phyloP scores from a whole-genome alignment of 1,140 invertebrate species.

The Streblospio benedicti region DNA sequence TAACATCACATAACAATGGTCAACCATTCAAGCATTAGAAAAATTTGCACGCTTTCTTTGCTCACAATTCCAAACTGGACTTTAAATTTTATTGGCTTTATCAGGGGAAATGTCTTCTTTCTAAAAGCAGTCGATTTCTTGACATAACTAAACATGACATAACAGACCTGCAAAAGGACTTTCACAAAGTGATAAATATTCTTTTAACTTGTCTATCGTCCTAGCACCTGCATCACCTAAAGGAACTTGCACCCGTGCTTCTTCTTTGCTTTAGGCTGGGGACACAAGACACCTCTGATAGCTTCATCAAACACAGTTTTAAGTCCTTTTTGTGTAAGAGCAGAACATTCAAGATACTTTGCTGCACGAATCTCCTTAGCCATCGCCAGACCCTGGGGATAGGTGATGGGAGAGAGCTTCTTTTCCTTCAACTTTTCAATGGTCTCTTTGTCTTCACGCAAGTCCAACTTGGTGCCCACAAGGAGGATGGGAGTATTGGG shows the following conservation, averaged over 20 bases:
- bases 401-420: slow-evolving; percentile 92
- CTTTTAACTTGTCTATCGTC: no score
- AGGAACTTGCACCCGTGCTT: slow-evolving; percentile 5
- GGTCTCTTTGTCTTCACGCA: slow-evolving; percentile 95
- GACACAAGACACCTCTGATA: slow-evolving; percentile 51
- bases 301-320: slow-evolving; percentile 53
- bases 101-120: no score
- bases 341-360: slow-evolving; percentile 48
- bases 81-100: no score
- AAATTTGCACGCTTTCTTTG: no score
- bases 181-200: no score
- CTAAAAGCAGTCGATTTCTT: no score
- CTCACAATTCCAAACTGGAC: no score
- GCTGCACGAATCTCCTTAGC: slow-evolving; percentile 85
- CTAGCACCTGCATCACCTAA: no score
- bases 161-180: no score
- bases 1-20: no score
- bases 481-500: slow-evolving; percentile 56
- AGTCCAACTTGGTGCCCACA: slow-evolving; percentile 66
- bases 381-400: slow-evolving; percentile 93
- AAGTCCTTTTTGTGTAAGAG: slow-evolving; percentile 54
- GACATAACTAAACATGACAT: no score
- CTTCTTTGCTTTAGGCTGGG: slow-evolving; percentile 21
- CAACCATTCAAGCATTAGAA: no score
- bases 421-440: slow-evolving; percentile 97